phyloP scores from a whole-genome alignment of 2,888 invertebrate species.

The Calameuta pallipes region DNA sequence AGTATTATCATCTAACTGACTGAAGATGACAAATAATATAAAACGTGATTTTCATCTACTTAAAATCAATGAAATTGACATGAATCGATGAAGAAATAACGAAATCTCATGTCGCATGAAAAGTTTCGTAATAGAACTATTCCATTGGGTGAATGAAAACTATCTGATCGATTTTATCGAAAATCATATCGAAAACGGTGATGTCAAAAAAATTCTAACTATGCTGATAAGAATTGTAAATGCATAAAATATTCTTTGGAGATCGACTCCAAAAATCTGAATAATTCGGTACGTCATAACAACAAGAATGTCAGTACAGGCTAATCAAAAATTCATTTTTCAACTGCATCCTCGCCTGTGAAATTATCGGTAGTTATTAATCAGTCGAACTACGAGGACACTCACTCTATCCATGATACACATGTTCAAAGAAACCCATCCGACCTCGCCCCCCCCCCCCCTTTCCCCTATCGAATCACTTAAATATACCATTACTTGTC shows the following conservation, averaged over 20 bases:
- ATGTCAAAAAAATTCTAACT: background rate
- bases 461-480: too few species aligned
- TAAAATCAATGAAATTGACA: background rate
- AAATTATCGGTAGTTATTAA: background rate
- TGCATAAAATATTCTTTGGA: background rate
- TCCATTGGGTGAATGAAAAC: background rate
- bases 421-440: background rate
- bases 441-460: too few species aligned
- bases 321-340: background rate
- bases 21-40: background rate
- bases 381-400: background rate
- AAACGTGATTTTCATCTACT: background rate
- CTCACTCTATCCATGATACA: background rate
- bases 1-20: slow-evolving; percentile 20
- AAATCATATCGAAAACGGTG: background rate
- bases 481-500: background rate
- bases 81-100: background rate
- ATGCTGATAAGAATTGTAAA: background rate
- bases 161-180: background rate
- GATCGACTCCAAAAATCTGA: background rate
- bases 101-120: background rate
- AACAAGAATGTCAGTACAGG: background rate
- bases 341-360: background rate
- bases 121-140: background rate
- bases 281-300: background rate